A percentile compares a stretch with the other conserved stretches of the same genome.
Conservation (phyloP, 1,140 invertebrate genomes). For the Vanessa atalanta region DNA sequence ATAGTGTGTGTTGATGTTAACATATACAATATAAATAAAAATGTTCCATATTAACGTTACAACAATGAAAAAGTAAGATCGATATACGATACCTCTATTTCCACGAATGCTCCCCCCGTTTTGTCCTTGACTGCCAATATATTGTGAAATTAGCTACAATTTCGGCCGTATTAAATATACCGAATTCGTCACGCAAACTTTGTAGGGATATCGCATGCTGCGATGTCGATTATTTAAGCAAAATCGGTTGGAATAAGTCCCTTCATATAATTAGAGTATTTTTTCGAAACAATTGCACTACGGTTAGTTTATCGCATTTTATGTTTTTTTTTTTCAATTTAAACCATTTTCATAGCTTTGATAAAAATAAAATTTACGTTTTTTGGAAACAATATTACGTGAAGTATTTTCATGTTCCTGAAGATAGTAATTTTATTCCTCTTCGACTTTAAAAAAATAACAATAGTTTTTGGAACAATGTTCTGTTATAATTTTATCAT, state of each 20-base stretch:
- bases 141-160: constrained; percentile 35
- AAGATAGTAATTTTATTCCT: no score
- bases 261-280: not conserved
- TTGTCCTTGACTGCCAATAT: constrained; percentile 25
- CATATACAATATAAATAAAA: not conserved
- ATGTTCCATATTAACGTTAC: not conserved
- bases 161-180: constrained; percentile 39
- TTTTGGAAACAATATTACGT: no score
- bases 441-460: no score
- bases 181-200: constrained; percentile 43
- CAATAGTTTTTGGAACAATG: no score
- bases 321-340: no score
- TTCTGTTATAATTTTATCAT: not conserved
- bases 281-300: no score
- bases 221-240: constrained; percentile 12
- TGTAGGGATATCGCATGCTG: constrained; percentile 3
- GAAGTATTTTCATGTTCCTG: no score
- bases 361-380: no score
- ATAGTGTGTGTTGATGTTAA: not conserved
- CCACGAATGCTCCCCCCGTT: constrained; percentile 15
- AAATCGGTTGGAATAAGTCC: not conserved
- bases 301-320: no score
- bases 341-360: no score
- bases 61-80: constrained; percentile 23
- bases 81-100: constrained; percentile 14